A percentile compares a stretch with the other conserved stretches of the same genome.
Evolutionary conservation across 2,797 vertebrate genomes (phyloP).

Genomic region (Esox lucius): DNA sequence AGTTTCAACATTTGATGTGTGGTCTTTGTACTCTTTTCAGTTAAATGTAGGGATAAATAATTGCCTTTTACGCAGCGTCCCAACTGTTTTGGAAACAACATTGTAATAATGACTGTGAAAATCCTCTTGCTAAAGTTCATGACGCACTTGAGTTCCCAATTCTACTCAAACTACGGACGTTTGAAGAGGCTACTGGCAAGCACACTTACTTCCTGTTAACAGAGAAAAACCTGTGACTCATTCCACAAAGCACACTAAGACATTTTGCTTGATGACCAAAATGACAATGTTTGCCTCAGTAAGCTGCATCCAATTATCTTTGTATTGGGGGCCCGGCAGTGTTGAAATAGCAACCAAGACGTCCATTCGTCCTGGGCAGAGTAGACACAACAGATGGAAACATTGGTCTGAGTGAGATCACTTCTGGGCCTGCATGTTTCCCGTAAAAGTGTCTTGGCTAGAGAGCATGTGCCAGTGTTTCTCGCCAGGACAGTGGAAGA

Average conservation of each 20-base stretch:
- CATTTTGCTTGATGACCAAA: neutral
- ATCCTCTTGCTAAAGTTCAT: no score
- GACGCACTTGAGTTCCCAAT: no score
- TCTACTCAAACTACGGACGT: no score
- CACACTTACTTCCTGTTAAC: no score
- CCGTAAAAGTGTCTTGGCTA: conserved; percentile 15
- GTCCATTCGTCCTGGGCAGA: conserved; percentile 4
- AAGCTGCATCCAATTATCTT: conserved; percentile 9
- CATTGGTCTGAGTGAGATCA: conserved; percentile 33
- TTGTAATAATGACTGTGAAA: no score
- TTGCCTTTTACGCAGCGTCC: no score
- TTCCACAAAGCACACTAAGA: neutral
- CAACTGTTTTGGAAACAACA: no score
- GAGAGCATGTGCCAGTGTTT: conserved; percentile 12
- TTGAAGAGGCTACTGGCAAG: no score
- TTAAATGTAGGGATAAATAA: no score
- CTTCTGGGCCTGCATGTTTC: conserved; percentile 27
- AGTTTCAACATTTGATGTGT: no score
- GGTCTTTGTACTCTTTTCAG: no score
- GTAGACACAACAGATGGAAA: conserved; percentile 19
- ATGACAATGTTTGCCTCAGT: neutral
- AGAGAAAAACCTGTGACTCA: neutral
- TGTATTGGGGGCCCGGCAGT: conserved; percentile 13
- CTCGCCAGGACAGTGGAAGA: neutral
- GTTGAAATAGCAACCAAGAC: conserved; percentile 29